These are phyloP conservation scores for Siniperca chuatsi DNA, from an alignment of 2,113 vertebrate species.

Conservation along the genomic window DNA sequence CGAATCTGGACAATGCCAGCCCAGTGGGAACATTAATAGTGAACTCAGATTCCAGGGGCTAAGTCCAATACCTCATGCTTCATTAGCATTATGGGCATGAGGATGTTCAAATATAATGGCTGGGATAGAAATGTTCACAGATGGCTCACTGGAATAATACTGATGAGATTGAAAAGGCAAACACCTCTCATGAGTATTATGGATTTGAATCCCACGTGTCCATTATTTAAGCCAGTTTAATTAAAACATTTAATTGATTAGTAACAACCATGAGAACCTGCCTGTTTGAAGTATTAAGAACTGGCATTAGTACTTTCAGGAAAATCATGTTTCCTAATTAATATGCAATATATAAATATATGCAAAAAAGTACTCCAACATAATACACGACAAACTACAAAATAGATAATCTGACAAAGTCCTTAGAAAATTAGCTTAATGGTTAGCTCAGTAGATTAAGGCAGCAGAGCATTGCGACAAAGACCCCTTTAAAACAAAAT, in stretches of 20 bases:
- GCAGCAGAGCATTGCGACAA: neutral
- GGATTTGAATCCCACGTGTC: conserved; percentile 36
- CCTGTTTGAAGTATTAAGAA: conserved; percentile 11
- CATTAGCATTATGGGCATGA: conserved; percentile 58
- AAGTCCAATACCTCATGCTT: conserved; percentile 52
- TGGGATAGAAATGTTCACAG: conserved; percentile 51
- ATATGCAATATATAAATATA: conserved; percentile 26
- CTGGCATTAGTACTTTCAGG: neutral
- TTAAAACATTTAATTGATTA: conserved; percentile 57
- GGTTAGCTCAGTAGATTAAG: conserved; percentile 6
- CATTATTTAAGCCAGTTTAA: conserved; percentile 57
- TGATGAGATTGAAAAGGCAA: conserved; percentile 56
- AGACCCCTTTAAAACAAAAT: neutral
- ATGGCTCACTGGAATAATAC: conserved; percentile 51
- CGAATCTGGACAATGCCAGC: conserved; percentile 22
- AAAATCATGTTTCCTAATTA: conserved; percentile 6
- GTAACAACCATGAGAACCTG: conserved; percentile 6
- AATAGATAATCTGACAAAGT: neutral
- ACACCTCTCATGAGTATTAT: conserved; percentile 27
- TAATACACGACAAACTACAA: neutral
- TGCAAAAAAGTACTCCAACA: neutral
- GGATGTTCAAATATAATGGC: conserved; percentile 52
- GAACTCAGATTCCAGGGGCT: conserved; percentile 31
- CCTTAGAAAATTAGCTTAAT: neutral
- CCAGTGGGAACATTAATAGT: conserved; percentile 53